Base-by-base conservation (phyloP, 2,888 invertebrate genomes). In the Gortyna flavago region DNA sequence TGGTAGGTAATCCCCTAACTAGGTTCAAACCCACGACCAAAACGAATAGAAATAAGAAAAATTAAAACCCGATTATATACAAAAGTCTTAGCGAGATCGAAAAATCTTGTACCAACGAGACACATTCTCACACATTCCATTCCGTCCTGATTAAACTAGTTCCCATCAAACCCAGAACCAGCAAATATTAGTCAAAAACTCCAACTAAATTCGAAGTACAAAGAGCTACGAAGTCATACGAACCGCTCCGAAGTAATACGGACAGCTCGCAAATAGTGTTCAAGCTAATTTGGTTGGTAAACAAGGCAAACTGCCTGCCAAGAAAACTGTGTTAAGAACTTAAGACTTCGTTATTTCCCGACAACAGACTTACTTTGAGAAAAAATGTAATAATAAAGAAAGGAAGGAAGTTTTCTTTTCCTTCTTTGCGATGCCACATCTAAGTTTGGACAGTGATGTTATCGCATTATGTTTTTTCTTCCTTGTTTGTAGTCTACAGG, bases 341-440 rank as follows among this genome's bases (percentile, higher is more conserved):
- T 72, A 69, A 80, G 72, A 79, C 75, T 81, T 78, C 74, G 74
- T 78, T 81, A 86, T 78, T 79, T 69, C 71, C 71, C 69, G 82
- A 76, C 84, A 80, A 81, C 68, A 74, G 80, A 76, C 79, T 84
- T 72, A 76, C 81, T 86, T 76, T 80, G 76, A 72, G 86, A 86
- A 84, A 85, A 85, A 85, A 85, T 84, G 48, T 84, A 75, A 73
- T 84, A 85, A 85, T 71, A 84, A 84, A 81, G 75, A 66, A 69
- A 57, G 66, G n/a, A 70, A 68, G 29, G 29, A 77, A 75, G 72
- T 79, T 79, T 79, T 67, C 59, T 79, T 84, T 77, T 72, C 69
- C 57, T 64, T 70, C 78, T 75, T 72, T 71, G 68, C 41, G 75
- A 75, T 41, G 69, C 29, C 71, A 35, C 48, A 54, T 75, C 51